Base-by-base conservation (phyloP, 2,888 invertebrate genomes). In the Operophtera brumata region DNA sequence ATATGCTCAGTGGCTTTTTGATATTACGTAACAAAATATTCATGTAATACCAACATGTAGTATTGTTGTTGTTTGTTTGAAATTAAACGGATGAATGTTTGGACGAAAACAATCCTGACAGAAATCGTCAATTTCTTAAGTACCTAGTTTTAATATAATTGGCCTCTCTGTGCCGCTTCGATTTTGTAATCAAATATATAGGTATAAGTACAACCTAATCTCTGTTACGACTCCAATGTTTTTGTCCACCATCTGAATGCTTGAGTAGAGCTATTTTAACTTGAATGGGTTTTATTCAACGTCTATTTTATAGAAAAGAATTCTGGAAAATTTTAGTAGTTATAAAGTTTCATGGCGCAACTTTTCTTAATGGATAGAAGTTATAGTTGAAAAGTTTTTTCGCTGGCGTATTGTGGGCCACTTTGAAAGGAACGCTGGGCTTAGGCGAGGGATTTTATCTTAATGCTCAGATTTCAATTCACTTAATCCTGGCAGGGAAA, bases 281-380 rank as follows among this genome's bases (percentile, higher is more conserved):
- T 40, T 47, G 32, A 48, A 48, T 41, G 41, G 28, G 20, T 30
- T 32, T 32, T 25, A 39, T 11, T 47, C 39, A 47, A 32, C 25
- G 32, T 47, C 40, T 34, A 32, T 13, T 37, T 34, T 2, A 30
- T 26, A 26, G 39, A 39, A 39, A 47, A 47, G 30, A 32, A 39
- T 47, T 39, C 11, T 39, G 12, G n/a, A n/a, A n/a, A n/a, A n/a
- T n/a, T n/a, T n/a, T 47, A 20, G 32, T 32, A 39, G 20, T 20
- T 20, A 3, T 20, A 20, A 20, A 20, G 20, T 4, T 25, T 40
- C 25, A 34, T 10, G 10, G 32, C 32, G 1, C n/a, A 32, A 40
- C 47, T 39, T 47, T 47, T 20, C 14, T 34, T 25, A 41, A 47
- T 41, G 13, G 25, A 6, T 12, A 25, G 25, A 34, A 41, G 34